Percentiles rank a stretch among this genome's conserved stretches.
Evolutionary conservation across 2,888 invertebrate species (phyloP).

Genomic region (Neoscelio sp.): DNA sequence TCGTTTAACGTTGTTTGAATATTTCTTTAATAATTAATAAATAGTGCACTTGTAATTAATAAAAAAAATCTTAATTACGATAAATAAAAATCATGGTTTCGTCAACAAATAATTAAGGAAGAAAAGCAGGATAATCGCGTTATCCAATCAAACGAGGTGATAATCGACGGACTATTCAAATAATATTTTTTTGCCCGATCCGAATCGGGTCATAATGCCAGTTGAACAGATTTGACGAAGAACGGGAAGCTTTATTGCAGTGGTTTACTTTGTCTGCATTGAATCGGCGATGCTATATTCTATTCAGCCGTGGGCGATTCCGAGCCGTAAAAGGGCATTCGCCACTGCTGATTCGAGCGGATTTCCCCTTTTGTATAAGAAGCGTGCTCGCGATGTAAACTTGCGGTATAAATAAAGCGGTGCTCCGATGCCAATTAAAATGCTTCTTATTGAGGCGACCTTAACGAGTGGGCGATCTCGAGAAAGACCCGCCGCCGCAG

Average conservation of each 20-base stretch:
- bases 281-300: slow-evolving; percentile 35
- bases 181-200: not conserved
- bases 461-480: slow-evolving; percentile 66
- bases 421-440: slow-evolving; percentile 79
- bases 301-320: slow-evolving; percentile 47
- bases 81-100: too few species aligned
- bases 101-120: too few species aligned
- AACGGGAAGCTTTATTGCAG: slow-evolving; percentile 39
- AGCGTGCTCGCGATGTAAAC: slow-evolving; percentile 58
- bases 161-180: not conserved
- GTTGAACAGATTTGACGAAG: slow-evolving; percentile 34
- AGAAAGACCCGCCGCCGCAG: slow-evolving; percentile 51
- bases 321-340: slow-evolving; percentile 57
- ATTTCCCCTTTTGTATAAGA: slow-evolving; percentile 50
- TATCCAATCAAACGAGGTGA: too few species aligned
- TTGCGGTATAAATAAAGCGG: slow-evolving; percentile 59
- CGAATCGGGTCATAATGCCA: slow-evolving; percentile 24
- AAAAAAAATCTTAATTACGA: too few species aligned
- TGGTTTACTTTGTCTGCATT: slow-evolving; percentile 51
- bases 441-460: slow-evolving; percentile 78
- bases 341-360: slow-evolving; percentile 48
- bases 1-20: too few species aligned
- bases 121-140: too few species aligned
- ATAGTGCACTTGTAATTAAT: too few species aligned
- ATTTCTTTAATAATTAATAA: too few species aligned